Percentiles rank a stretch among this genome's conserved stretches.
Evolutionary conservation across 1,140 invertebrate species (phyloP).

Genomic region (Caerostris extrusa): DNA sequence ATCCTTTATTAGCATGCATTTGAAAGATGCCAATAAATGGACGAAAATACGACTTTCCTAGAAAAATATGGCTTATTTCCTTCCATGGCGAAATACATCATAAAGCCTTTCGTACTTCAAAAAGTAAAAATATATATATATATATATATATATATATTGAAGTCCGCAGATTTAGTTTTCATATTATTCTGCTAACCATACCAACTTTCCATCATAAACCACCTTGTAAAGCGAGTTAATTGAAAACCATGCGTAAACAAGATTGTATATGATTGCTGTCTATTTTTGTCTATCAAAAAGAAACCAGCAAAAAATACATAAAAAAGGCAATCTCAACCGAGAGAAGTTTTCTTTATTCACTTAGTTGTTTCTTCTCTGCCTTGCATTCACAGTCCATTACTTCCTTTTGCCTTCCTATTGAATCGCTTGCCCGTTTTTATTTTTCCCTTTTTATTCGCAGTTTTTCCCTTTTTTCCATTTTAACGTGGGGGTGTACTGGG

Average conservation of each 20-base stretch:
- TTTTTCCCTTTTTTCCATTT: not conserved
- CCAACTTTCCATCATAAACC: not conserved
- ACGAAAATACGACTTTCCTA: no score
- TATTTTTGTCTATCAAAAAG: slow-evolving; percentile 14
- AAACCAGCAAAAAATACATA: not conserved
- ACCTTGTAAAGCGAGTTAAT: slow-evolving; percentile 29
- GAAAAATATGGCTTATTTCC: no score
- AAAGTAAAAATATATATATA: not conserved
- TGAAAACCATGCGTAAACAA: slow-evolving; percentile 26
- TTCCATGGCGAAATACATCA: no score
- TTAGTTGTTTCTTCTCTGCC: slow-evolving; percentile 37
- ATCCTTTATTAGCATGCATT: no score
- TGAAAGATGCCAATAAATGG: no score
- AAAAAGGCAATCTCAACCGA: no score
- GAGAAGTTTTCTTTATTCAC: slow-evolving; percentile 52
- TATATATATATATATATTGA: no score
- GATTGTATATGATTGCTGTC: not conserved
- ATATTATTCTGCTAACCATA: not conserved
- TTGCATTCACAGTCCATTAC: slow-evolving; percentile 66
- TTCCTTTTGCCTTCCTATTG: slow-evolving; percentile 33
- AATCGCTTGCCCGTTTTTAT: slow-evolving; percentile 50
- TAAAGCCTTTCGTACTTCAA: not conserved
- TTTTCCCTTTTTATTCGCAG: not conserved
- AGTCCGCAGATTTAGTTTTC: slow-evolving; percentile 12
- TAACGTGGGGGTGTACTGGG: not conserved